Evolutionary conservation across 1,140 invertebrate species (phyloP).

Genomic region (Drosophila tsacasi): DNA sequence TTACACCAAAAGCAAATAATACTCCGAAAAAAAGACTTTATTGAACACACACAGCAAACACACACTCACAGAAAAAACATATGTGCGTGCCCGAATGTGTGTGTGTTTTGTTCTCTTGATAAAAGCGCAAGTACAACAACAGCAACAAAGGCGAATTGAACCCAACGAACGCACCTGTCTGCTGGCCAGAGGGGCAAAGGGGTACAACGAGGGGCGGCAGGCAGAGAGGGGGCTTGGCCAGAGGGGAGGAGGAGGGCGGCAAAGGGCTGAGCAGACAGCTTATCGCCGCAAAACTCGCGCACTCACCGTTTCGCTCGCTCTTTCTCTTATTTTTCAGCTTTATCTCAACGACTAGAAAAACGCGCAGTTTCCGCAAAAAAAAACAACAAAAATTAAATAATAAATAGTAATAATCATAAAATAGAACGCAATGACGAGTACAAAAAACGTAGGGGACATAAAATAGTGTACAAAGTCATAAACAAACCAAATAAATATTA

Average conservation of each 20-base stretch:
- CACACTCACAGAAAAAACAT: constrained; percentile 7
- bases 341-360: constrained; percentile 38
- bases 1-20: constrained; percentile 50
- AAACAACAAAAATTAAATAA: neutral
- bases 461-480: constrained; percentile 2
- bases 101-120: constrained; percentile 40
- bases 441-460: neutral
- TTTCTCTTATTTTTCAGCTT: constrained; percentile 6
- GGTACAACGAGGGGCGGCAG: neutral
- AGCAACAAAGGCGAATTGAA: constrained; percentile 49
- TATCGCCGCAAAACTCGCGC: constrained; percentile 58
- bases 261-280: constrained; percentile 68
- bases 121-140: constrained; percentile 41
- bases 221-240: neutral
- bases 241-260: constrained; percentile 1
- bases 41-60: constrained; percentile 37
- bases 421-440: constrained; percentile 14
- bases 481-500: neutral
- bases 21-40: constrained; percentile 46
- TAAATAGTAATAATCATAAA: constrained; percentile 4
- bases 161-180: constrained; percentile 67
- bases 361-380: constrained; percentile 42
- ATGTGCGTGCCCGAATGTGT: constrained; percentile 12
- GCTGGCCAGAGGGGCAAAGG: constrained; percentile 10
- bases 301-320: constrained; percentile 34